These are phyloP conservation scores for Corvus hawaiiensis DNA, from an alignment of 2,113 vertebrate genomes.

Conservation along the genomic window DNA sequence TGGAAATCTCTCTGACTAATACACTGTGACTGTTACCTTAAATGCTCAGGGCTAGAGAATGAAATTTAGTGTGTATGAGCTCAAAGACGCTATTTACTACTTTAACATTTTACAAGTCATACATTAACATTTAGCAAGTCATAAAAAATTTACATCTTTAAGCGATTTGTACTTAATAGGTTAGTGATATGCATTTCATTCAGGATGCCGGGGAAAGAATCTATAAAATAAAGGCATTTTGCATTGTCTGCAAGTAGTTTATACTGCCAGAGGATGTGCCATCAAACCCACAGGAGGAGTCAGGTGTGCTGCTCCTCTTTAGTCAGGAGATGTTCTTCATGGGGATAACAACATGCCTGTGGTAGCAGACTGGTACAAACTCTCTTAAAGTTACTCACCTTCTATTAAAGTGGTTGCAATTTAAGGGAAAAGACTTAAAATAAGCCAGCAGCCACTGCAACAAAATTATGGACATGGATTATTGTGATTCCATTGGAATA, in stretches of 20 bases:
- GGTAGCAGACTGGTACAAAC: not conserved
- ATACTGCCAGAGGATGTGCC: not conserved
- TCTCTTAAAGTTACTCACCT: not conserved
- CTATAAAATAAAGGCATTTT: conserved; percentile 58
- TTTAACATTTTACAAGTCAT: conserved; percentile 78
- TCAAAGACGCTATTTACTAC: conserved; percentile 72
- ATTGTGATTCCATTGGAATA: not conserved
- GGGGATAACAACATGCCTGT: not conserved
- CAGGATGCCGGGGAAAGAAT: not conserved
- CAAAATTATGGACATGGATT: not conserved
- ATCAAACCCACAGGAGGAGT: not conserved
- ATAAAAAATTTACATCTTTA: conserved; percentile 78
- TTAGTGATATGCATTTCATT: conserved; percentile 57
- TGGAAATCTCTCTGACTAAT: conserved; percentile 56
- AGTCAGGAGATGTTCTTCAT: not conserved
- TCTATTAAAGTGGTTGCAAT: not conserved
- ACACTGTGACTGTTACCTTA: conserved; percentile 57
- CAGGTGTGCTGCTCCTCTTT: not conserved
- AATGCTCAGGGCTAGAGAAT: conserved; percentile 68
- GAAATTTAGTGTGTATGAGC: conserved; percentile 65
- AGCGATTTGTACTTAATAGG: conserved; percentile 73
- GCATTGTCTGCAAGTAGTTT: conserved; percentile 50
- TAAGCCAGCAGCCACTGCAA: accelerated
- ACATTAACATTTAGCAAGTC: conserved; percentile 78
- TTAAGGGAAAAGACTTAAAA: not conserved